These are phyloP conservation scores for Lagopus muta DNA, from an alignment of 2,113 vertebrate species.

Conservation along the genomic window DNA sequence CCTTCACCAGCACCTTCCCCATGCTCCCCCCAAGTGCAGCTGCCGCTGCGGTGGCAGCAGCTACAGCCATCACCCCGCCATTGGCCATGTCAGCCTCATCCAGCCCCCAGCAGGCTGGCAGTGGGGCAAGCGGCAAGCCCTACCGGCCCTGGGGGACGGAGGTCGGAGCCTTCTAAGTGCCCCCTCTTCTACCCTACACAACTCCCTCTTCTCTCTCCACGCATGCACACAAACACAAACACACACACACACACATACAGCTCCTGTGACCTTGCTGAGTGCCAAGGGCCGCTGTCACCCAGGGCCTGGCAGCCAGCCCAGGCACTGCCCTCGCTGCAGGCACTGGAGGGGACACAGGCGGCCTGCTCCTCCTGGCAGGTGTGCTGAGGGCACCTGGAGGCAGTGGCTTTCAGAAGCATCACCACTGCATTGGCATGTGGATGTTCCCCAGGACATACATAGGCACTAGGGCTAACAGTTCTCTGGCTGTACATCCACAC, in stretches of 20 bases:
- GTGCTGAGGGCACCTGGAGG: constrained; percentile 31
- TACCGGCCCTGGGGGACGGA: constrained; percentile 95
- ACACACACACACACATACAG: background rate
- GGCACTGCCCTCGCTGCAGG: background rate
- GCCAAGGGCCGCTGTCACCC: background rate
- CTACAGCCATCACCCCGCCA: constrained; percentile 81
- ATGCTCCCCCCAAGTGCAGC: constrained; percentile 81
- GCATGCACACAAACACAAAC: background rate
- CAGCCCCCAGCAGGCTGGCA: constrained; percentile 79
- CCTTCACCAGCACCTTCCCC: constrained; percentile 84
- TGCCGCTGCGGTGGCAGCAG: constrained; percentile 73
- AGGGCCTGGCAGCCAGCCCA: background rate
- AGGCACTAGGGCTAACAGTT: constrained; percentile 26
- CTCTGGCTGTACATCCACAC: constrained; percentile 30
- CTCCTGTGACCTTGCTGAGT: background rate
- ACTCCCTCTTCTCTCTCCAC: background rate
- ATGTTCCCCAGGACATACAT: constrained; percentile 24
- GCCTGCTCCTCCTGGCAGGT: background rate
- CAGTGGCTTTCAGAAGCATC: constrained; percentile 33
- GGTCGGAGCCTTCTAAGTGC: constrained; percentile 90
- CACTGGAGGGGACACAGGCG: background rate
- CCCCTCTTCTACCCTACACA: background rate
- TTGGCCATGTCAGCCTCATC: constrained; percentile 75
- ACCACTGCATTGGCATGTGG: background rate
- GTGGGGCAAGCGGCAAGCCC: constrained; percentile 80